These are phyloP conservation scores for Drosophila guanche DNA, from an alignment of 1,140 invertebrate species.

Conservation along the genomic window DNA sequence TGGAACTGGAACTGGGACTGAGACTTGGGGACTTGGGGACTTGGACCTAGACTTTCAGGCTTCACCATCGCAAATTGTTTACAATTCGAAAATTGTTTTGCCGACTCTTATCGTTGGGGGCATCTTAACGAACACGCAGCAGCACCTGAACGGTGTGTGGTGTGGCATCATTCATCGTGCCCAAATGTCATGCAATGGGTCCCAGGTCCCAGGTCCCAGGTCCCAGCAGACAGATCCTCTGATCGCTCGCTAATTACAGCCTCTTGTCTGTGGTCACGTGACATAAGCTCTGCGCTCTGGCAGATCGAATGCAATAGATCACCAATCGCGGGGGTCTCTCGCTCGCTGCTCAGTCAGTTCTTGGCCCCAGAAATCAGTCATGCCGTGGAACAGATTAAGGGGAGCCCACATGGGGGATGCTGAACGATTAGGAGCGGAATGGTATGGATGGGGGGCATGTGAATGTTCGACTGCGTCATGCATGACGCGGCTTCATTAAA, in stretches of 20 bases:
- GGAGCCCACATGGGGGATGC: too few species aligned
- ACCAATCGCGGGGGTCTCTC: constrained; percentile 19
- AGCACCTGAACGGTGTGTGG: constrained; percentile 39
- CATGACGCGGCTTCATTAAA: constrained; percentile 10
- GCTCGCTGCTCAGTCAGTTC: too few species aligned
- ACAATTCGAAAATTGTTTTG: constrained; percentile 75
- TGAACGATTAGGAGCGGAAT: too few species aligned
- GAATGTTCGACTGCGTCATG: too few species aligned
- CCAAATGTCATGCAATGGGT: constrained; percentile 73
- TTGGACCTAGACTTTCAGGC: constrained; percentile 15
- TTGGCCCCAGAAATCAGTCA: too few species aligned
- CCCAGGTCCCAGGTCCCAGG: too few species aligned
- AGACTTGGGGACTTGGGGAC: constrained; percentile 1
- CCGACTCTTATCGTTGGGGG: constrained; percentile 63
- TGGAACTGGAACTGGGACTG: constrained; percentile 1
- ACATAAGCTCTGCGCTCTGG: constrained; percentile 28
- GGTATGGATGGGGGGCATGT: too few species aligned
- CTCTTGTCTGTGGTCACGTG: constrained; percentile 60
- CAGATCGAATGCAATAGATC: constrained; percentile 64
- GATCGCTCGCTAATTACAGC: constrained; percentile 74
- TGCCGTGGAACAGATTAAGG: too few species aligned
- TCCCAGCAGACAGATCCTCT: not conserved
- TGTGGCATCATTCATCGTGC: constrained; percentile 73
- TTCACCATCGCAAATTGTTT: constrained; percentile 69
- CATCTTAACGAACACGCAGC: constrained; percentile 73